Evolutionary conservation across 2,113 vertebrate genomes (phyloP), one percentile per base, ranked within the genome.

Genomic region (Chelonoidis abingdonii): DNA sequence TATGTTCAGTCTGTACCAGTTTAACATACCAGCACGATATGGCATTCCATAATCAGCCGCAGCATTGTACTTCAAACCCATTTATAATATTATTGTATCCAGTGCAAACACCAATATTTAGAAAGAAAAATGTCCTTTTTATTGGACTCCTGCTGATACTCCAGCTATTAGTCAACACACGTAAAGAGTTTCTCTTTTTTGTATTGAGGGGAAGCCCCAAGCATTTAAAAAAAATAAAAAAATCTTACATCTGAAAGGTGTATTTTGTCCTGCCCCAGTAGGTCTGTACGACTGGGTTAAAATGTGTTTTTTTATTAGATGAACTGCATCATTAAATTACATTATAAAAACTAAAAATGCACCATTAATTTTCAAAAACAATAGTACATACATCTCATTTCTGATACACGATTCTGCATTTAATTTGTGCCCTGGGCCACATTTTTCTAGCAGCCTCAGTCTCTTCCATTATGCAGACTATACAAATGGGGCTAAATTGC

Each of bases 291-390:
- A 99, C 98, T 98, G 98, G 98, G 99, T 98, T 98, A 98, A 99
- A 99, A 98, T 98, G 98, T 98, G 97, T 90, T 97, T 84, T 97
- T 99, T 99, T 99, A 99, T 99, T 99, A 99, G 99, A 99, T 98
- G 99, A 99, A 99, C 99, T 99, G 99, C 99, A 99, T 99, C 99
- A 99, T 99, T 99, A 99, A 99, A 99, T 99, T 99, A 99, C 99
- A 99, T 99, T 99, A 99, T 99, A 99, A 99, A 99, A 99, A 98
- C 98, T 98, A 99, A 99, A 99, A 99, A 99, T 99, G 99, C 99
- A 99, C 99, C 99, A 99, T 99, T 99, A 99, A 99, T 99, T 99
- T 99, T 99, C 98, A 99, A 99, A 99, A 99, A 99, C 99, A 99
- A 99, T 99, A 98, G 97, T 99, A 99, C 99, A 99, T 99, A 99